phyloP scores from a whole-genome alignment of 2,888 invertebrate genomes.

The Phanerotoma sp. region DNA sequence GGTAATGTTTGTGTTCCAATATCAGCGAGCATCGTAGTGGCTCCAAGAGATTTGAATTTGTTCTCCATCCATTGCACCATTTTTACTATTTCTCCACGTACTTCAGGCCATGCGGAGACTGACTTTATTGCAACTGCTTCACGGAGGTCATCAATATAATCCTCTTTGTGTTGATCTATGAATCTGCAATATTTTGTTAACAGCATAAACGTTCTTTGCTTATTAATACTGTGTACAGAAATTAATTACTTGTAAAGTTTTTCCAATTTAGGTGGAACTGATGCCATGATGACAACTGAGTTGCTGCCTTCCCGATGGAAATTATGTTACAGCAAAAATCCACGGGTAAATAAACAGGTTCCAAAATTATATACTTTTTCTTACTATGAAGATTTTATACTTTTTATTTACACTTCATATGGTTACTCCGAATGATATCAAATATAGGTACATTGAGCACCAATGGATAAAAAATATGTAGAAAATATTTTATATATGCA shows the following conservation, averaged over 20 bases:
- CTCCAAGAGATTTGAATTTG: slow-evolving; percentile 71
- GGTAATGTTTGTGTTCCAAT: slow-evolving; percentile 74
- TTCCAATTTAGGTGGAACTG: slow-evolving; percentile 1
- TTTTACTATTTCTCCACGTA: slow-evolving; percentile 74
- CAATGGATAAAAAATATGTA: no score
- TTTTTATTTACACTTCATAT: no score
- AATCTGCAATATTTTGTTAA: slow-evolving; percentile 59
- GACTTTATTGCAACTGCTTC: slow-evolving; percentile 92
- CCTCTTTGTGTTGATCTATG: slow-evolving; percentile 74
- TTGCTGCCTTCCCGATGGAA: no score
- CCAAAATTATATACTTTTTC: no score
- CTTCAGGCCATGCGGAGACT: slow-evolving; percentile 89
- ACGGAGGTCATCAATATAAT: slow-evolving; percentile 76
- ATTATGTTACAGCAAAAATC: no score
- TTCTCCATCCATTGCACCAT: slow-evolving; percentile 85
- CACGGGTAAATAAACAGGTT: neutral
- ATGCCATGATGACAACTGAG: neutral
- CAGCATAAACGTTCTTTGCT: neutral
- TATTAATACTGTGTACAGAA: neutral
- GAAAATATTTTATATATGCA: no score
- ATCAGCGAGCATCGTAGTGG: slow-evolving; percentile 70
- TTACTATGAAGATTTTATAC: no score
- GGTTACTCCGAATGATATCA: no score
- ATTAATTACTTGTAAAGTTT: slow-evolving; percentile 1
- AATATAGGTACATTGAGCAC: no score